Base-by-base conservation (phyloP, 2,888 invertebrate species). In the Ichneumoninae sp. region DNA sequence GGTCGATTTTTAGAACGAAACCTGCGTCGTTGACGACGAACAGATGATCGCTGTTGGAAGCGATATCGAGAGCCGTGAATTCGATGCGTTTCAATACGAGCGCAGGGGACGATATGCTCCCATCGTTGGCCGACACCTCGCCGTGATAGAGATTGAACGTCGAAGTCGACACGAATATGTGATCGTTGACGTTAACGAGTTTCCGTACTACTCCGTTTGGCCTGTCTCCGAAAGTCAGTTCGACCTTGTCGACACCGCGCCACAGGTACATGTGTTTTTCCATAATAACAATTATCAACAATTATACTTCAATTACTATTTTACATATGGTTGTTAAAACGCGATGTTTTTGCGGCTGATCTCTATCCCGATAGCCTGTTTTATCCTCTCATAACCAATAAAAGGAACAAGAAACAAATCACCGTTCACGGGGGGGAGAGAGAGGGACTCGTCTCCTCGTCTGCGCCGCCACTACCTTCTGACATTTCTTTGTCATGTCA, bases 21-120 rank as follows among this genome's bases (percentile, higher is more conserved):
- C 96, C 96, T 89, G 95, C 95, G 70, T 94, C 94, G 93, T 95
- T 95, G 85, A 96, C 95, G 83, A 95, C 94, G 91, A 95, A 96
- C 68, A 96, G 93, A 89, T 95, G 93, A 88, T 95, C 94, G 89
- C 95, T 95, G 91, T 95, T 95, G 89, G 95, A 95, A 88, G 96
- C 95, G 92, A 96, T 95, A 94, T 96, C 96, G 87, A 95, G 94
- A 40, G 95, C 95, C 87, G 94, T 94, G 86, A 95, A 94, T 83
- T 95, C 95, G 70, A 94, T 94, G 75, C 95, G 94, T 91, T 94
- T 95, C 85, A 94, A 94, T 88, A 95, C 94, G 86, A 94, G 91
- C 83, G 95, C 91, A 44, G 92, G 92, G 85, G 94, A 93, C 13
- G 94, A 94, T 47, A 54, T 68, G 50, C 81, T 22, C 33, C 92